Evolutionary conservation across 2,888 invertebrate species (phyloP).

Genomic region (Rhagium mordax): DNA sequence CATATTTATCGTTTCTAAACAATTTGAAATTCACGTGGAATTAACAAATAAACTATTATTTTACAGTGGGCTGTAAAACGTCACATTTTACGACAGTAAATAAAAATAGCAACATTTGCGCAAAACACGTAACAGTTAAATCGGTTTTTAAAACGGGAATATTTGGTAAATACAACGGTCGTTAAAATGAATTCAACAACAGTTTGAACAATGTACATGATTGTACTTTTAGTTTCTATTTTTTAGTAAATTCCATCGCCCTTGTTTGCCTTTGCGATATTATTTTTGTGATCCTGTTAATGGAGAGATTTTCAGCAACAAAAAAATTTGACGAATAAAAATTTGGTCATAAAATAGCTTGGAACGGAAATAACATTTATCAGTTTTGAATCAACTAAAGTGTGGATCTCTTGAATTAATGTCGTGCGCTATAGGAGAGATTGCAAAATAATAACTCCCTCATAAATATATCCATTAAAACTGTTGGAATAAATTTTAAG

Average conservation of each 20-base stretch:
- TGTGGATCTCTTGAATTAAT: too few species aligned
- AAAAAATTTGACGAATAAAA: too few species aligned
- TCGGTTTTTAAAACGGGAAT: conserved; percentile 30
- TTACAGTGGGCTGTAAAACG: conserved; percentile 14
- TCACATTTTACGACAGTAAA: conserved; percentile 8
- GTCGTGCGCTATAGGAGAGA: not conserved
- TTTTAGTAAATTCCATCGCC: not conserved
- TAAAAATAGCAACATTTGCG: conserved; percentile 28
- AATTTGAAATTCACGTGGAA: conserved; percentile 23
- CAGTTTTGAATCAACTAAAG: too few species aligned
- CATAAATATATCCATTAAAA: conserved; percentile 12
- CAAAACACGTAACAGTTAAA: conserved; percentile 27
- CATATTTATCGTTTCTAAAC: conserved; percentile 8
- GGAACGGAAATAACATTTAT: not conserved
- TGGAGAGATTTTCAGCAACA: too few species aligned
- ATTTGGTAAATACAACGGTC: conserved; percentile 15
- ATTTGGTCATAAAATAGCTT: not conserved
- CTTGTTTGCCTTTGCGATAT: not conserved
- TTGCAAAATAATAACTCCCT: not conserved
- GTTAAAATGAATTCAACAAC: conserved; percentile 13
- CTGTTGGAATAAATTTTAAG: not conserved
- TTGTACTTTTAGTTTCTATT: not conserved
- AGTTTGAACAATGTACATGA: conserved; percentile 13
- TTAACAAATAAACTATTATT: conserved; percentile 11
- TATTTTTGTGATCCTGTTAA: too few species aligned